Evolutionary conservation across 2,113 vertebrate species (phyloP).

Genomic region (Australoheros scitulus): DNA sequence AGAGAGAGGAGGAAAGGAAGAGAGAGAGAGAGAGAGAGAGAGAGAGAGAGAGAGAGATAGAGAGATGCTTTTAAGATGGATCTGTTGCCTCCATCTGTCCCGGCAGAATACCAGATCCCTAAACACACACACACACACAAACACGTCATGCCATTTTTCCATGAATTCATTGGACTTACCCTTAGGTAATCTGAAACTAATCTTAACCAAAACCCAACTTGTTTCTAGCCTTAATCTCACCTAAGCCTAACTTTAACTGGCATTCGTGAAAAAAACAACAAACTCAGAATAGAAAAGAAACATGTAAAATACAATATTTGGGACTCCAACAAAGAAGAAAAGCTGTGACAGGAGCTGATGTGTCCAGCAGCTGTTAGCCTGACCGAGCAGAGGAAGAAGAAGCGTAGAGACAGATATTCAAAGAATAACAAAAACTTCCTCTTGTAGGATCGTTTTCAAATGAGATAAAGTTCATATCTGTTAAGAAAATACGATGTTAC

Average conservation of each 20-base stretch:
- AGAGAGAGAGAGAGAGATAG: not conserved
- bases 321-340: too few relatives aligned
- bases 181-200: not conserved
- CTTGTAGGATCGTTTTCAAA: not conserved
- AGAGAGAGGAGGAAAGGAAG: not conserved
- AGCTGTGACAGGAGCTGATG: not conserved
- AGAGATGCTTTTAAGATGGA: constrained; percentile 22
- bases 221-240: not conserved
- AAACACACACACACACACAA: not conserved
- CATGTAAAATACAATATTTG: not conserved
- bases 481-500: too few relatives aligned
- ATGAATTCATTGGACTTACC: not conserved
- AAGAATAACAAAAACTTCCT: not conserved
- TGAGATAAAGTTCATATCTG: not conserved
- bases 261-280: not conserved
- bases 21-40: not conserved
- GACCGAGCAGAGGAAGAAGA: too few relatives aligned
- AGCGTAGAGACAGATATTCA: too few relatives aligned
- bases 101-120: constrained; percentile 31
- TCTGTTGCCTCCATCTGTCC: constrained; percentile 60
- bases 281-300: not conserved
- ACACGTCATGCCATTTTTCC: not conserved
- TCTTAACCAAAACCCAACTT: not conserved
- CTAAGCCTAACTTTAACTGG: not conserved
- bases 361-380: not conserved